These are phyloP conservation scores for Bradynema listronoti DNA, from an alignment of 1,140 invertebrate genomes.

Conservation along the genomic window DNA sequence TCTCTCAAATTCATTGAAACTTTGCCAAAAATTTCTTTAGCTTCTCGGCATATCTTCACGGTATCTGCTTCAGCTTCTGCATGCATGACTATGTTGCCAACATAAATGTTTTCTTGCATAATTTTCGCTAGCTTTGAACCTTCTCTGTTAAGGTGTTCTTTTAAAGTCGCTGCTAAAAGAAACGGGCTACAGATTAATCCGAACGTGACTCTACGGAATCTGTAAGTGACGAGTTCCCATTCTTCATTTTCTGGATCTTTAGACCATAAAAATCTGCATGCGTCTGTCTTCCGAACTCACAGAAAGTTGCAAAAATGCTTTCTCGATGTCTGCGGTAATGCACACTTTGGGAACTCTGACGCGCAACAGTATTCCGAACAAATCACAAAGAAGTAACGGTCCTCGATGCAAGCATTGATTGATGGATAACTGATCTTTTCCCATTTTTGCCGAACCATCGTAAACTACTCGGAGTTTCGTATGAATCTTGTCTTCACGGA, in stretches of 20 bases:
- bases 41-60: neutral
- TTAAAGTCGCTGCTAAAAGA: constrained; percentile 9
- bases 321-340: constrained; percentile 5
- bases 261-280: constrained; percentile 10
- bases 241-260: constrained; percentile 2
- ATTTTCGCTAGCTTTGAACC: neutral
- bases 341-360: neutral
- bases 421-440: neutral
- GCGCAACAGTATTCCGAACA: neutral
- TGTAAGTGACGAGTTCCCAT: neutral
- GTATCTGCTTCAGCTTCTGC: neutral
- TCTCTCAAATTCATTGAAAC: constrained; percentile 18
- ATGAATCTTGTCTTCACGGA: neutral
- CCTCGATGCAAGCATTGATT: constrained; percentile 6
- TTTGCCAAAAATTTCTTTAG: neutral
- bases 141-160: neutral
- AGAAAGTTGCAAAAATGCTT: constrained; percentile 14
- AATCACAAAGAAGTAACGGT: neutral
- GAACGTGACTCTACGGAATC: constrained; percentile 13
- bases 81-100: constrained; percentile 6
- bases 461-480: constrained; percentile 11
- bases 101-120: constrained; percentile 7
- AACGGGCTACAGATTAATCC: constrained; percentile 13
- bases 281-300: neutral
- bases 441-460: neutral